Evolutionary conservation across 30 jellyfish, hydroid and myxozoan species (phyloP).

Genomic region (Aurelia coerulea): DNA sequence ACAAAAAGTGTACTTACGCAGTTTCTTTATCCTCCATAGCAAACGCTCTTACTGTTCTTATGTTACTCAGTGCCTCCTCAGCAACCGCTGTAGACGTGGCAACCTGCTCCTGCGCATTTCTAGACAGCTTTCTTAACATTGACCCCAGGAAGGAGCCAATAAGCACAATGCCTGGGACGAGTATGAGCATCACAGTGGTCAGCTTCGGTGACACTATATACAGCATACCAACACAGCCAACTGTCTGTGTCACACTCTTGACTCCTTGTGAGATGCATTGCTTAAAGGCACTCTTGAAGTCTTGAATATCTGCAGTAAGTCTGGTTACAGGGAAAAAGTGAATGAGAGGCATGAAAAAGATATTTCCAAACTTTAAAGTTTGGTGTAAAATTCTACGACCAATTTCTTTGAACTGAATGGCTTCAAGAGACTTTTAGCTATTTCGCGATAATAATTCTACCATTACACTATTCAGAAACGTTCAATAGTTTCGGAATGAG

Average conservation of each 20-base stretch:
- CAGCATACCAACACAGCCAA: constrained; percentile 92
- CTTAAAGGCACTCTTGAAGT: constrained; percentile 94
- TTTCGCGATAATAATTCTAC: no score
- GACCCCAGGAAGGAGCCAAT: constrained; percentile 93
- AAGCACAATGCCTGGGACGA: constrained; percentile 87
- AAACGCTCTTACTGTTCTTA: constrained; percentile 97
- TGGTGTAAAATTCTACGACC: neutral
- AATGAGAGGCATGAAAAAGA: no score
- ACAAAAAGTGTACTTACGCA: constrained; percentile 28
- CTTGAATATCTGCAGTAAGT: constrained; percentile 95
- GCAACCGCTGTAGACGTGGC: constrained; percentile 96
- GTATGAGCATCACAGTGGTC: constrained; percentile 81
- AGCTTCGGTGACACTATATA: constrained; percentile 89
- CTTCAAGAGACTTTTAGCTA: neutral
- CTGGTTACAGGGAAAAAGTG: constrained; percentile 21
- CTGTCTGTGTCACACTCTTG: constrained; percentile 91
- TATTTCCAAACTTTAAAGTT: neutral
- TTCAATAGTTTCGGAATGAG: no score
- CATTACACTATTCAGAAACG: no score
- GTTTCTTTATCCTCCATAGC: constrained; percentile 96
- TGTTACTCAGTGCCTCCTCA: constrained; percentile 93
- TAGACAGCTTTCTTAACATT: constrained; percentile 78
- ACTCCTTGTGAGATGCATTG: constrained; percentile 98
- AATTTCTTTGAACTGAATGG: neutral
- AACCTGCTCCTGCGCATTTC: constrained; percentile 94